Evolutionary conservation across 2,888 invertebrate genomes (phyloP), one percentile per base, ranked within the genome.

Genomic region (Eupithecia insigniata): DNA sequence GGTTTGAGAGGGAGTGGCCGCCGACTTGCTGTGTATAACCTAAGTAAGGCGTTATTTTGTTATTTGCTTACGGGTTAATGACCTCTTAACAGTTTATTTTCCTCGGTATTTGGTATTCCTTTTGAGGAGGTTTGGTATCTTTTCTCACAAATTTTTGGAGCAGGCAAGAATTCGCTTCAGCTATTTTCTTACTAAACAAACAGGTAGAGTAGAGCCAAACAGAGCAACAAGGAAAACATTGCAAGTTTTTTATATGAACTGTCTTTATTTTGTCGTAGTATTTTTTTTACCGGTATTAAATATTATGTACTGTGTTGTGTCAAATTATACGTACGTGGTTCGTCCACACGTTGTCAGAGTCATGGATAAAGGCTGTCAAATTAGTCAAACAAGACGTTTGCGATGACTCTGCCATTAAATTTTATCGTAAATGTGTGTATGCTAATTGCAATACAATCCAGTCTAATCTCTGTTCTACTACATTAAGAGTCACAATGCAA

Each of bases 51-150:
- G 51, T 62, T 58, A 66, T 66, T 67, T 46, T 71, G 68, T 76
- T 77, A 79, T 76, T 78, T 75, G 76, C 70, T 73, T 72, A 72
- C 74, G 72, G 78, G 73, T 70, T 77, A 79, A 78, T 79, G 78
- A 79, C 71, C 71, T 67, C 68, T 71, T 65, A 72, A 71, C 76
- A 76, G 67, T 75, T 73, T 76, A 74, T 78, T 78, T 76, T 68
- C 69, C 74, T 76, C 74, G 74, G 74, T 74, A 69, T 77, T 77
- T 71, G 69, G 55, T 71, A 71, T 77, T 67, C 72, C 66, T 69
- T 71, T 69, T 66, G 65, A 71, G 61, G 32, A 43, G 73, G 70
- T 70, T n/a, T 69, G 58, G 28, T 71, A 69, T 71, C 69, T 71
- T 64, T 66, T 43, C 66, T 69, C 69, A 64, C 69, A 74, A 64